Evolutionary conservation across 1,140 invertebrate genomes (phyloP).

Genomic region (Drosophila kurseongensis): DNA sequence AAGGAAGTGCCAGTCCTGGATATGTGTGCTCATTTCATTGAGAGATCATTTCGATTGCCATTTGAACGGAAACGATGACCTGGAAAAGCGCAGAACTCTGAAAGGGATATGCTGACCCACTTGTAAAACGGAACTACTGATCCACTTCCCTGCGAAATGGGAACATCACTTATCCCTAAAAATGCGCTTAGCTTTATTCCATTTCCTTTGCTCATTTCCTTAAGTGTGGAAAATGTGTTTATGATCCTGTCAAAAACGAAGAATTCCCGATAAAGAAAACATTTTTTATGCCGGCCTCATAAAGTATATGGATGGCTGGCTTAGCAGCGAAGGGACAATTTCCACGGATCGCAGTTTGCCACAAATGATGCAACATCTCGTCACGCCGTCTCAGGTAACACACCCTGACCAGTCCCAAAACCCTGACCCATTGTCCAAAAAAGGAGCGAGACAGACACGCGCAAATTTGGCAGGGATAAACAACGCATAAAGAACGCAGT

Average conservation of each 20-base stretch:
- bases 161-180: background rate
- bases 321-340: conserved; percentile 39
- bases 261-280: conserved; percentile 28
- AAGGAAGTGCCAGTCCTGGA: conserved; percentile 64
- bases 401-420: conserved; percentile 13
- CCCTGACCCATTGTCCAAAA: conserved; percentile 30
- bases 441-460: conserved; percentile 57
- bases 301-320: conserved; percentile 42
- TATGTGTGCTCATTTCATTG: conserved; percentile 44
- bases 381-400: conserved; percentile 53
- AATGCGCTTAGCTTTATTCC: conserved; percentile 7
- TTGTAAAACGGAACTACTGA: conserved; percentile 58
- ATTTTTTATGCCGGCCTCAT: conserved; percentile 60
- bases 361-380: conserved; percentile 62
- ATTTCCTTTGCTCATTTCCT: conserved; percentile 30
- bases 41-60: conserved; percentile 48
- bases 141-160: conserved; percentile 27
- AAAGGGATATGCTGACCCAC: conserved; percentile 59
- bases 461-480: conserved; percentile 59
- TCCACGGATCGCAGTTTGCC: conserved; percentile 64
- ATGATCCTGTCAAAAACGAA: conserved; percentile 37
- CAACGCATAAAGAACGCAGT: conserved; percentile 72
- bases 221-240: conserved; percentile 28
- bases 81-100: conserved; percentile 51
- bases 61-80: conserved; percentile 72